Percentiles rank a stretch among this genome's conserved stretches.
phyloP scores from a whole-genome alignment of 1,140 invertebrate genomes.

The Ptiloglossa arizonensis region DNA sequence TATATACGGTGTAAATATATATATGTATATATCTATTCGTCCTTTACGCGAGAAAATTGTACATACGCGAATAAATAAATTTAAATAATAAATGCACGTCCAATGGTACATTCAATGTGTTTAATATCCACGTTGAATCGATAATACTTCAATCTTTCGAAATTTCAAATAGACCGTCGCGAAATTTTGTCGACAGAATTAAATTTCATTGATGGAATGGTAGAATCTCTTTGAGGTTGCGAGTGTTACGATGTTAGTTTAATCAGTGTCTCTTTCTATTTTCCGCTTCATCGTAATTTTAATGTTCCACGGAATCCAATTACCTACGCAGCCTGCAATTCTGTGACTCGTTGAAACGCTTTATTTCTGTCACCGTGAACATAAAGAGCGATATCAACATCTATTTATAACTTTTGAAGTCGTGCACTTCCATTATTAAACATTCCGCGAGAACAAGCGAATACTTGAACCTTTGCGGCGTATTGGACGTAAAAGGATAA shows the following conservation, averaged over 20 bases:
- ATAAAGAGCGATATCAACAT: neutral
- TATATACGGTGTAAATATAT: neutral
- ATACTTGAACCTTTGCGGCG: no score
- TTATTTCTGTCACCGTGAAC: neutral
- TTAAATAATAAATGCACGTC: neutral
- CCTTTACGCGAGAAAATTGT: neutral
- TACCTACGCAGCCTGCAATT: neutral
- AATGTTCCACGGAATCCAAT: slow-evolving; percentile 2
- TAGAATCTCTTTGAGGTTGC: slow-evolving; percentile 47
- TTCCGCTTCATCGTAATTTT: neutral
- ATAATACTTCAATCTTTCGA: neutral
- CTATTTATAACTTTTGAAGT: neutral
- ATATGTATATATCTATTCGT: neutral
- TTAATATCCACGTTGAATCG: neutral
- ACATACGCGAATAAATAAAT: neutral
- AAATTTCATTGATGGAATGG: slow-evolving; percentile 40
- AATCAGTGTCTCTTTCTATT: neutral
- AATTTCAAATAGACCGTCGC: slow-evolving; percentile 29
- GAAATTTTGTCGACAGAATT: slow-evolving; percentile 42
- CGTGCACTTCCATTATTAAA: no score
- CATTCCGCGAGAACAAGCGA: no score
- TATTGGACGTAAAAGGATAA: no score
- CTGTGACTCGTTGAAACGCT: neutral
- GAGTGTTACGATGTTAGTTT: slow-evolving; percentile 31
- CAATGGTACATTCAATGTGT: neutral